Evolutionary conservation across 53 echinoderm and acorn worm species (phyloP), one percentile per base, ranked within the genome.

Genomic region (Crossaster papposus): DNA sequence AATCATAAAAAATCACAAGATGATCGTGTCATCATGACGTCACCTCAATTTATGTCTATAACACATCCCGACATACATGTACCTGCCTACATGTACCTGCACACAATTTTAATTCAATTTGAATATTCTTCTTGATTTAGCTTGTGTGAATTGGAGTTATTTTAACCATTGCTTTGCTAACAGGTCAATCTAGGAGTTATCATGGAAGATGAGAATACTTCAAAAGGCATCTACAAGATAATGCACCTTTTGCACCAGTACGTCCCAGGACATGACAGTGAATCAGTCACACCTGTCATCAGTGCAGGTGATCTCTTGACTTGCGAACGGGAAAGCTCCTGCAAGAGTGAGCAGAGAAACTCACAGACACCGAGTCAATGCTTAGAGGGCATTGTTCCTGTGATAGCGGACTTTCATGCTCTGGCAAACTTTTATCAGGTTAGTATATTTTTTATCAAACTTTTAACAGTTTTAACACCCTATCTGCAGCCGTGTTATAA

Each of bases 241-340:
- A 90, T 92, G 92, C 92, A 94, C 17, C 62, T 92, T n/a, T 92
- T 92, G 92, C 94, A 94, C 37, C 1, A 79, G 35, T 90, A 92
- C 38, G 90, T 92, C 54, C 94, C 94, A 33, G 94, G 94, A 10
- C 87, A 94, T 85, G 88, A 70, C 14, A 88, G 80, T 12, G 26
- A 62, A 10, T 26, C 32, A n/a, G 86, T 90, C 36, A 79, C 76
- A 14, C 90, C 33, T 5, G 83, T 94, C 72, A 82, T 90, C 2
- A 78, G 82, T 90, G 94, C 90, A 36, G 94, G 92, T 2, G 94
- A 94, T 64, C 63, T 92, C 30, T 92, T 94, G 9, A 90, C 92
- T 7, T 91, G 91, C 77, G 95, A 95, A 71, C 54, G 92, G 0
- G 80, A 91, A 44, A 70, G 81, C 37, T 92, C 33, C 70, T 91